Base-by-base conservation (phyloP, 64 coral and sea anemone species). In the Pocillopora verrucosa region DNA sequence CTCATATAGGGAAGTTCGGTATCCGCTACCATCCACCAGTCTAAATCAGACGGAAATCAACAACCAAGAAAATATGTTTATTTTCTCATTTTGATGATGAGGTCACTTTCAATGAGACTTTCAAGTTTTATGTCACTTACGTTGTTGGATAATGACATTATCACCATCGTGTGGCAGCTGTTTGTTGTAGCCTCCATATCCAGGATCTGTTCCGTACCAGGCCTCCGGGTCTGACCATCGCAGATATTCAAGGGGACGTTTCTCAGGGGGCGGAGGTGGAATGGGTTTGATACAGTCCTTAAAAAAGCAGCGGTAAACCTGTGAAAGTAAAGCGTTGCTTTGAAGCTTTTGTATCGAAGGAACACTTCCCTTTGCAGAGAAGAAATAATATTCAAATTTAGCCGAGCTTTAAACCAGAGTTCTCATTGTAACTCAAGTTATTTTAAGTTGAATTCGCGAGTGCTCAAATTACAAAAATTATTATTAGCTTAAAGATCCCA, bases 11-110 rank as follows among this genome's bases (percentile, higher is more conserved):
- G 94, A 4, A 92, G 35, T 24, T 61, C 77, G 26, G 90, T 92
- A 86, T 96, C 94, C 36, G 76, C 86, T 17, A 96, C 90, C 90
- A 96, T 92, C 90, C 90, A 96, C 94, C 90, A 96, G 69, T 84
- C 86, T 92, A 35, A 58, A 69, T 51, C 19, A 79, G 58, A 79
- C 11, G 5, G 34, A 13, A 10, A 38, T 35, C 12, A 75, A 75
- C 34, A 75, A 75, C 34, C 17, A 20, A 30, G 24, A 35, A 22
- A 11, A 74, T 35, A 0, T 74, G 24, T 30, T 26, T 30, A 74
- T 74, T 74, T 22, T 26, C 11, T 9, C 24, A 69, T 51, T 51
- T 51, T 7, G 41, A 51, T 51, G 7, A 51, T 51, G 7, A 51
- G 41, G 41, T 51, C 41, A 51, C 41, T 51, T 51, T 51, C 41